phyloP scores from a whole-genome alignment of 1,140 invertebrate genomes.

The Brachionus rubens region DNA sequence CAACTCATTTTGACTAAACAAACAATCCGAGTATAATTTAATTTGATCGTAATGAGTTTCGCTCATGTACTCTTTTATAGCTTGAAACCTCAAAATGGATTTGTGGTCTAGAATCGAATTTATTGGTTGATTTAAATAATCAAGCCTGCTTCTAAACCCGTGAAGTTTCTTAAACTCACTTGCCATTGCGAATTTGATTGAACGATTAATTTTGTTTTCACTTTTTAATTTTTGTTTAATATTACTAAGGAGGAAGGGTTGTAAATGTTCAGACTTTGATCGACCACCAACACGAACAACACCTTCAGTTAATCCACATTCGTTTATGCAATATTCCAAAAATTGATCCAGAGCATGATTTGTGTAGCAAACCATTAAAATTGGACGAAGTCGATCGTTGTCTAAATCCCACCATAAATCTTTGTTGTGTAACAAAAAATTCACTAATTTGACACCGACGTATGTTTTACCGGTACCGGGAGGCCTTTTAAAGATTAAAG shows the following conservation, averaged over 20 bases:
- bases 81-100: not conserved
- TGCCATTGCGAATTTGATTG: not conserved
- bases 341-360: slow-evolving; percentile 86
- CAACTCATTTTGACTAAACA: not conserved
- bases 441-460: slow-evolving; percentile 57
- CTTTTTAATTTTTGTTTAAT: not conserved
- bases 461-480: slow-evolving; percentile 59
- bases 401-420: slow-evolving; percentile 49
- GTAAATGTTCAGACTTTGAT: slow-evolving; percentile 64
- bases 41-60: not conserved
- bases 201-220: no score
- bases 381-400: slow-evolving; percentile 58
- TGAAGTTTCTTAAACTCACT: not conserved
- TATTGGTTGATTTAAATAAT: slow-evolving; percentile 6
- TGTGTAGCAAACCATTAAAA: slow-evolving; percentile 77
- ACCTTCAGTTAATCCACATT: slow-evolving; percentile 47
- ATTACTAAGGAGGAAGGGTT: slow-evolving; percentile 46
- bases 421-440: slow-evolving; percentile 54
- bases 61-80: not conserved
- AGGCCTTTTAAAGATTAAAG: slow-evolving; percentile 49
- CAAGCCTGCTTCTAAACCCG: not conserved
- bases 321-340: slow-evolving; percentile 65
- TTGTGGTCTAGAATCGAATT: not conserved
- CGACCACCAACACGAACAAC: slow-evolving; percentile 72
- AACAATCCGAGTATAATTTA: not conserved